These are phyloP conservation scores for Hiodon alosoides DNA, from an alignment of 2,113 vertebrate species.

Conservation along the genomic window DNA sequence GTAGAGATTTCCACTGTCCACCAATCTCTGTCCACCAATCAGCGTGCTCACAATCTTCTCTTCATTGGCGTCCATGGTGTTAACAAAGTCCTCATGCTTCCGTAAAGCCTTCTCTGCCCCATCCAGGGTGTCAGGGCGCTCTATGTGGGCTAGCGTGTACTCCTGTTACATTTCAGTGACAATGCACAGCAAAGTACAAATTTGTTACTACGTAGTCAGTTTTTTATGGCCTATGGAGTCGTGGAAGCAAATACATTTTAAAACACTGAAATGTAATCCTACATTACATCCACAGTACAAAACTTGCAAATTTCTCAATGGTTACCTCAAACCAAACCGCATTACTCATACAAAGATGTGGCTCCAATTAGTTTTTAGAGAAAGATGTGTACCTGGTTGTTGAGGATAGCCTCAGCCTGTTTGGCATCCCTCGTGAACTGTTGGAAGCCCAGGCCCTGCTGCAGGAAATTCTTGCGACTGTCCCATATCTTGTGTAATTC, in stretches of 20 bases:
- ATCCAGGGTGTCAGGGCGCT: conserved; percentile 73
- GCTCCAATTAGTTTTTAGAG: not conserved
- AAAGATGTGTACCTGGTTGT: conserved; percentile 77
- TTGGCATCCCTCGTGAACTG: conserved; percentile 86
- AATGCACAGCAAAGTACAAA: not conserved
- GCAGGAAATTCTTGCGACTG: conserved; percentile 69
- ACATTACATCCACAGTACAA: not conserved
- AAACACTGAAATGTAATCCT: not conserved
- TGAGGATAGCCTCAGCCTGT: conserved; percentile 79
- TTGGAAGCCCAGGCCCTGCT: conserved; percentile 81
- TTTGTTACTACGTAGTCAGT: not conserved
- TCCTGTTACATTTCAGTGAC: conserved; percentile 62
- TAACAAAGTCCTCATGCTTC: conserved; percentile 82
- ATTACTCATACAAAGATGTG: not conserved
- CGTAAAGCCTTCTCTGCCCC: conserved; percentile 76
- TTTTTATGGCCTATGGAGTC: not conserved
- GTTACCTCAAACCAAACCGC: not conserved
- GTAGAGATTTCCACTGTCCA: conserved; percentile 77
- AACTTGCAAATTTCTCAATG: not conserved
- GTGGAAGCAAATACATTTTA: not conserved
- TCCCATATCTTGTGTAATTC: conserved; percentile 85
- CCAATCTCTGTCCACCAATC: conserved; percentile 67
- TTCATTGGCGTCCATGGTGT: conserved; percentile 73
- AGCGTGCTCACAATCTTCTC: conserved; percentile 75
- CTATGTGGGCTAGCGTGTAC: conserved; percentile 80